phyloP scores from a whole-genome alignment of 2,888 invertebrate genomes.

The Galerucella nymphaeae region DNA sequence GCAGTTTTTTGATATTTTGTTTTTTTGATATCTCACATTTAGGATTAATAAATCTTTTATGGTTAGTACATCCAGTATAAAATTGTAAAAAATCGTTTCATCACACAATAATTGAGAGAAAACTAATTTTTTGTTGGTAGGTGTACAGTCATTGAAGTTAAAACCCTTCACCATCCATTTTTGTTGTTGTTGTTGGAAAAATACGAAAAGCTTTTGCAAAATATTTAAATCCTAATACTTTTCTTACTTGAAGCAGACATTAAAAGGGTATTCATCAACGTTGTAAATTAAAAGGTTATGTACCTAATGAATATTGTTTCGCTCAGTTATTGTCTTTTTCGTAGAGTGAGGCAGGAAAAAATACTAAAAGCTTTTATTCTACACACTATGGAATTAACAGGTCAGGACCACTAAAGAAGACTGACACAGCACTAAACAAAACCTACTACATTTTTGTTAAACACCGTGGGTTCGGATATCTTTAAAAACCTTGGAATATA shows the following conservation, averaged over 20 bases:
- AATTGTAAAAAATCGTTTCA: background rate
- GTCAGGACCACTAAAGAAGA: background rate
- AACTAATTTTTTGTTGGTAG: background rate
- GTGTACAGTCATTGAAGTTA: background rate
- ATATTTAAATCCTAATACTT: constrained; percentile 4
- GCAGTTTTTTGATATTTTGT: too few species aligned
- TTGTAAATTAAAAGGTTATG: constrained; percentile 19
- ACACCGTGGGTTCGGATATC: background rate
- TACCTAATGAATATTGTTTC: constrained; percentile 18
- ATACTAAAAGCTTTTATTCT: background rate
- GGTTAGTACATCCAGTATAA: too few species aligned
- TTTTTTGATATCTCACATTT: too few species aligned
- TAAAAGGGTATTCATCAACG: constrained; percentile 16
- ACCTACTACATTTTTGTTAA: background rate
- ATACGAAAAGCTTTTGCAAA: background rate
- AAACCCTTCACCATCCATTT: background rate
- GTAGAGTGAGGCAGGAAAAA: background rate
- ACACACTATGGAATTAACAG: background rate
- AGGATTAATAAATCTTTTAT: too few species aligned
- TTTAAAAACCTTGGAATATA: background rate
- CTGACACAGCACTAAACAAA: constrained; percentile 2
- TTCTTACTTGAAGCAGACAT: background rate
- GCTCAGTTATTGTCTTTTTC: constrained; percentile 5
- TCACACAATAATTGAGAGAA: background rate
- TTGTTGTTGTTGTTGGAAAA: background rate